Conservation (phyloP, 2,797 vertebrate species). For the Cryptoblepharus egeriae region DNA sequence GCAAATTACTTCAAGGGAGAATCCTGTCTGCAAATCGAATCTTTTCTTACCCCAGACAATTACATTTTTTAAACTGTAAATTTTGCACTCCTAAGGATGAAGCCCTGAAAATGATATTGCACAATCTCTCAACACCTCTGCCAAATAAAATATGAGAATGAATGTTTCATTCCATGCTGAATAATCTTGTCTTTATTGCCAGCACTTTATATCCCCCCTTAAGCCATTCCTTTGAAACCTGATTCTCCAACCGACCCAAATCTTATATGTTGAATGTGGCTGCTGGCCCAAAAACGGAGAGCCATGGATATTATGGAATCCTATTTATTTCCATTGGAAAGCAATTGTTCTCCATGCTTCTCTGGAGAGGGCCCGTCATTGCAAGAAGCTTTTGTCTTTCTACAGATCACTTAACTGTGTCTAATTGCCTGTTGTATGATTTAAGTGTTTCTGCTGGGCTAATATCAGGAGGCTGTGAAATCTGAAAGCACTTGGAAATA, state of each 20-base stretch:
- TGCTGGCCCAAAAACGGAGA: not conserved
- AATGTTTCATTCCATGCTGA: not conserved
- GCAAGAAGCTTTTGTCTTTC: not conserved
- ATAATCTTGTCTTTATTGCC: conserved; percentile 28
- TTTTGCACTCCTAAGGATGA: conserved; percentile 5
- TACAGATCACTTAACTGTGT: not conserved
- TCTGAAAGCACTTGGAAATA: conserved; percentile 18
- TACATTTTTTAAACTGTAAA: conserved; percentile 10
- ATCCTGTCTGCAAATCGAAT: not conserved
- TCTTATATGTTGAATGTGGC: conserved; percentile 3
- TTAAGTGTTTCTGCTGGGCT: conserved; percentile 2
- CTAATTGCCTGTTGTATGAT: not conserved
- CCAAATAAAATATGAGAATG: conserved; percentile 23
- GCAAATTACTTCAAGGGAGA: conserved; percentile 12
- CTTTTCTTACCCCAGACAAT: rapidly evolving
- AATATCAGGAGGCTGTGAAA: not conserved
- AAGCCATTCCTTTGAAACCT: conserved; percentile 28
- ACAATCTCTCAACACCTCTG: conserved; percentile 29
- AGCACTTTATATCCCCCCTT: not conserved
- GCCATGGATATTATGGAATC: conserved; percentile 8
- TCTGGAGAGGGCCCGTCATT: not conserved
- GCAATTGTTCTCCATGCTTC: not conserved
- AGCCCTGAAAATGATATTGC: conserved; percentile 5
- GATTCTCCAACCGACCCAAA: not conserved
- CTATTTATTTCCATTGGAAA: not conserved